Evolutionary conservation across 2,113 vertebrate genomes (phyloP), one percentile per base, ranked within the genome.

Genomic region (Nothoprocta perdicaria): DNA sequence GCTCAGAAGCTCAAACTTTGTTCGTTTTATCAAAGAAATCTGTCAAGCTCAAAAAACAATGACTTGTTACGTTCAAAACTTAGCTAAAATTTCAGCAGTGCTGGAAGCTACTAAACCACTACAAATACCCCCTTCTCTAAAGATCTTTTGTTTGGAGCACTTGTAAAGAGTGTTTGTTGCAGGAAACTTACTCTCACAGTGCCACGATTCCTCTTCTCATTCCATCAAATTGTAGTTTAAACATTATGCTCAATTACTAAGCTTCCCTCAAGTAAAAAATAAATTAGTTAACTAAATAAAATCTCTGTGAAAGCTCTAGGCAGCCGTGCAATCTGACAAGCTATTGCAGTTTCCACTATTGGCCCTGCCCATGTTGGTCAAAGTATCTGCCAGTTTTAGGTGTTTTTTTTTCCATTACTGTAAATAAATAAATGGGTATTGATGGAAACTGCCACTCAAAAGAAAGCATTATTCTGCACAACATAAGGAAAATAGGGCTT

Each of bases 371-470:
- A 50, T 1, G 2, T 38, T 38, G 17, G 53, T 78, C 86, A 45
- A 86, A 55, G 29, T 10, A 31, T 1, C 12, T 41, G 50, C 14
- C 31, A 5, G 6, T 52, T 82, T 86, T 38, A 74, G 67, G n/a
- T 33, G 73, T 84, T 73, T 18, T 19, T 38, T 60, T 12, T 72
- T 84, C 82, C 62, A 62, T 35, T 63, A 6, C 43, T 40, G 23
- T 38, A n/a, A 77, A 78, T 48, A 48, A 89, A 60, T 0, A 79
- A 27, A 48, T 14, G 31, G 21, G 27, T 74, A 48, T 13, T 57
- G 68, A 68, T 0, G 0, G 48, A 38, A 84, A 69, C 18, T 29
- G n/a, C 29, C 12, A 26, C 23, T n/a, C n/a, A 61, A 76, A 12
- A 33, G 1, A n/a, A 21, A 52, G 40, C 11, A 10, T 60, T 71